phyloP scores from a whole-genome alignment of 2,113 vertebrate species.

The Pseudopodoces humilis region DNA sequence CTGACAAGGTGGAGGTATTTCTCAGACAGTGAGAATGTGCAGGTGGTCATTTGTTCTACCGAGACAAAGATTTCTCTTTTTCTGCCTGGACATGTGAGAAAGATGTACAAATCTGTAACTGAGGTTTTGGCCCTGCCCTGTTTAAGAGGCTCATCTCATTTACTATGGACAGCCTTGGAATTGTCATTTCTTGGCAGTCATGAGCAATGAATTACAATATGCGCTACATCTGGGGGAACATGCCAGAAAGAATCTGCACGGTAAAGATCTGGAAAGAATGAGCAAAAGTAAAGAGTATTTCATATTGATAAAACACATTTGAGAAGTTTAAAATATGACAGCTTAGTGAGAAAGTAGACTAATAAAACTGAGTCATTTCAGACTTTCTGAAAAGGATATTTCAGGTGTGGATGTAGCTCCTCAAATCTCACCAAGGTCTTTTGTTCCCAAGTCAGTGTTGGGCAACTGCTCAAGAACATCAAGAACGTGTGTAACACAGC shows the following conservation, averaged over 20 bases:
- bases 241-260: background rate
- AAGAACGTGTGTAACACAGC: background rate
- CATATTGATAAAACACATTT: background rate
- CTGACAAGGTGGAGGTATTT: background rate
- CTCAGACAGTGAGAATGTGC: background rate
- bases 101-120: background rate
- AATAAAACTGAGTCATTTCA: background rate
- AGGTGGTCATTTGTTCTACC: background rate
- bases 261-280: background rate
- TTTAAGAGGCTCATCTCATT: background rate
- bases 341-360: background rate
- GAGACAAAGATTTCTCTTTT: background rate
- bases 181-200: background rate
- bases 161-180: background rate
- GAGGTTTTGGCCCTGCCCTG: background rate
- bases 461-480: background rate
- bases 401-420: background rate
- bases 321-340: background rate
- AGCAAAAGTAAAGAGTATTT: slow-evolving; percentile 16
- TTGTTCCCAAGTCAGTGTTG: background rate
- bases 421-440: background rate
- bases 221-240: background rate
- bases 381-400: background rate
- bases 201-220: background rate
- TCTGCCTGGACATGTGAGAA: background rate